phyloP scores from a whole-genome alignment of 1,140 invertebrate genomes.

The Heliothis virescens region DNA sequence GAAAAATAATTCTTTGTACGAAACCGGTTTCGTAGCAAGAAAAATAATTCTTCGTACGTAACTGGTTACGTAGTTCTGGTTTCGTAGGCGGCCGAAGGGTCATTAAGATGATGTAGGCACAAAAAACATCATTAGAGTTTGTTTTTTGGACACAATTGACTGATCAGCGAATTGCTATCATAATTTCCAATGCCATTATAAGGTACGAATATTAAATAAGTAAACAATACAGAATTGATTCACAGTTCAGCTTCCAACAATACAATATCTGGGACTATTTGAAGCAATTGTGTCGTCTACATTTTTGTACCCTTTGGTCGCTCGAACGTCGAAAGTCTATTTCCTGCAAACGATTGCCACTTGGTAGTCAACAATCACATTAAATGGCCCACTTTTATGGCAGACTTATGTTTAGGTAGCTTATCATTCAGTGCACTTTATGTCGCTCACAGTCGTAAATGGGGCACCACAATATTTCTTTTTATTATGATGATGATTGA shows the following conservation, averaged over 20 bases:
- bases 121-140: too few relatives aligned
- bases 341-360: slow-evolving; percentile 62
- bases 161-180: too few relatives aligned
- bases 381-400: slow-evolving; percentile 53
- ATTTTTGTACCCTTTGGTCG: slow-evolving; percentile 8
- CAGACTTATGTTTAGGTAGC: slow-evolving; percentile 18
- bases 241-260: background rate
- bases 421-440: slow-evolving; percentile 40
- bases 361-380: slow-evolving; percentile 59
- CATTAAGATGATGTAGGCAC: too few relatives aligned
- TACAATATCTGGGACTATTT: background rate
- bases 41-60: too few relatives aligned
- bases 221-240: too few relatives aligned
- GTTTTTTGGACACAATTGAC: too few relatives aligned
- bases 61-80: too few relatives aligned
- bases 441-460: slow-evolving; percentile 23
- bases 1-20: too few relatives aligned
- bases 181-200: too few relatives aligned
- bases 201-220: too few relatives aligned
- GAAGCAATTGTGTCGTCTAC: slow-evolving; percentile 16
- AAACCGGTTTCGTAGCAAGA: too few relatives aligned
- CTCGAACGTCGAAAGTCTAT: slow-evolving; percentile 45
- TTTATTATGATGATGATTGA: slow-evolving; percentile 39
- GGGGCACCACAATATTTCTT: slow-evolving; percentile 18
- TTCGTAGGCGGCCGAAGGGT: too few relatives aligned